Evolutionary conservation across 2,113 vertebrate species (phyloP).

Genomic region (Phalacrocorax brasilianus): DNA sequence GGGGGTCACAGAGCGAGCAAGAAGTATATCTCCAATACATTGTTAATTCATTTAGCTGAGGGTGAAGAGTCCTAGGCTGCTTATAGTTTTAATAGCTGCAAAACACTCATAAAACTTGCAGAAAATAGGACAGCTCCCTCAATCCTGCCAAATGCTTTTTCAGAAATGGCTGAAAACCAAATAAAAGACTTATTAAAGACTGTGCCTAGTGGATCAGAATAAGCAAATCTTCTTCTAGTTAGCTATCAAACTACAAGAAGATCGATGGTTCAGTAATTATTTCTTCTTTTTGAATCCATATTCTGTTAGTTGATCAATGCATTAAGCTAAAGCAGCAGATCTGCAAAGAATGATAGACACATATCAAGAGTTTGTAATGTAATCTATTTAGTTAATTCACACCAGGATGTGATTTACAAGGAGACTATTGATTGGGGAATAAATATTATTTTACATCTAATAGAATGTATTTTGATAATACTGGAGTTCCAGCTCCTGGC

Average conservation of each 20-base stretch:
- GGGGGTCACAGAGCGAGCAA: background rate
- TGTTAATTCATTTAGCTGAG: background rate
- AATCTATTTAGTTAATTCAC: conserved; percentile 19
- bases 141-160: background rate
- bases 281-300: background rate
- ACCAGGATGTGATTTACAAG: conserved; percentile 4
- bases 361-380: conserved; percentile 7
- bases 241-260: background rate
- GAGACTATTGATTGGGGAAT: conserved; percentile 1
- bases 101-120: background rate
- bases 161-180: background rate
- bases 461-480: background rate
- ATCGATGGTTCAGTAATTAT: conserved; percentile 3
- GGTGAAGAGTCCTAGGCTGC: background rate
- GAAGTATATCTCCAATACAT: background rate
- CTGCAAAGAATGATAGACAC: background rate
- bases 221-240: background rate
- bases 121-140: background rate
- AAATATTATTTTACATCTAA: conserved; percentile 41
- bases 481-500: background rate
- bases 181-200: background rate
- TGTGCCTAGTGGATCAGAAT: background rate
- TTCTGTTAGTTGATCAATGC: background rate
- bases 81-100: background rate
- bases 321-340: background rate